Conservation (phyloP, 1,140 invertebrate species). For the Drosophila pectinifera region DNA sequence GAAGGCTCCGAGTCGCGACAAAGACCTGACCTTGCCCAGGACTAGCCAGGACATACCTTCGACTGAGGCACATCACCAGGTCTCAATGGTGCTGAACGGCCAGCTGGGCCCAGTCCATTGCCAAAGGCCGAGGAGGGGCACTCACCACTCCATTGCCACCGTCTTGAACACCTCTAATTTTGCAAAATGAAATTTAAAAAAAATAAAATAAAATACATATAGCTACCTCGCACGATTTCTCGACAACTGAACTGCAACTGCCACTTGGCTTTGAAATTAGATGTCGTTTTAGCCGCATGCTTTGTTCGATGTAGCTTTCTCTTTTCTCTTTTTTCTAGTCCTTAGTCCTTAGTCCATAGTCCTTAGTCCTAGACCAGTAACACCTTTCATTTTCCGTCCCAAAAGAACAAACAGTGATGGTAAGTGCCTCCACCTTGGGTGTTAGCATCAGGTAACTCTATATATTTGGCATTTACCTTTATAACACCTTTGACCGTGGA, state of each 20-base stretch:
- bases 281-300: constrained; percentile 33
- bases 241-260: too few relatives aligned
- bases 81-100: too few relatives aligned
- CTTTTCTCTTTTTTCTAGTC: constrained; percentile 23
- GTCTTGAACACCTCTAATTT: constrained; percentile 1
- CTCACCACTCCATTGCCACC: constrained; percentile 1
- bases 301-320: constrained; percentile 34
- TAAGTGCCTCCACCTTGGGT: background rate
- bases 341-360: constrained; percentile 5
- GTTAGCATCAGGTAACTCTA: background rate
- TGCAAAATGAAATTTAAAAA: background rate
- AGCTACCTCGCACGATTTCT: background rate
- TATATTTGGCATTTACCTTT: background rate
- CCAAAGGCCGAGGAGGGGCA: too few relatives aligned
- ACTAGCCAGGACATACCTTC: constrained; percentile 12
- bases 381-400: constrained; percentile 43
- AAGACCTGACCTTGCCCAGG: constrained; percentile 2
- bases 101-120: too few relatives aligned
- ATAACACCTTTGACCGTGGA: background rate
- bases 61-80: background rate
- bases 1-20: constrained; percentile 10
- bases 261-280: background rate
- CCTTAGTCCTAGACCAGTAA: constrained; percentile 42
- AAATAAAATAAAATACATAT: background rate
- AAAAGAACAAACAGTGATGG: constrained; percentile 8